Conservation (phyloP, 2,888 invertebrate genomes). For the Andrena dorsata region DNA sequence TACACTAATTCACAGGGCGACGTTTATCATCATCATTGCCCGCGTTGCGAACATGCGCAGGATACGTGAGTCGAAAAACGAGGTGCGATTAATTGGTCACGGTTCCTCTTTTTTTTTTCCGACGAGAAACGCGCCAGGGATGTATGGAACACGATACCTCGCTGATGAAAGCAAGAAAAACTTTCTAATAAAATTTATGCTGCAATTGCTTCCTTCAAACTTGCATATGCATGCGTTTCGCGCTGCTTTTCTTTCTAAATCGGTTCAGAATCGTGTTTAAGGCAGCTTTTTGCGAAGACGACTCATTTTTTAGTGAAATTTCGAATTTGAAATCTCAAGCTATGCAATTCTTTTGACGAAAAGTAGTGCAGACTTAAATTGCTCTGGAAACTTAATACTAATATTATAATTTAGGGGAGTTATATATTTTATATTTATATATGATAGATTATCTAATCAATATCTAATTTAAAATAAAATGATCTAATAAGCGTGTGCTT, state of each 20-base stretch:
- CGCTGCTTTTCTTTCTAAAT: neutral
- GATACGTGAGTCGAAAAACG: conserved; percentile 4
- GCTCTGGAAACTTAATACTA: no score
- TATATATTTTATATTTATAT: no score
- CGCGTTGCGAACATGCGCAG: neutral
- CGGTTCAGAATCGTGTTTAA: no score
- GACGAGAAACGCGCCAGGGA: neutral
- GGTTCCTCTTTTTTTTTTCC: conserved; percentile 1
- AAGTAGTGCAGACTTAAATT: no score
- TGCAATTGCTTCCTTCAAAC: neutral
- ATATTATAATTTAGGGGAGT: no score
- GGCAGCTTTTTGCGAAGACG: no score
- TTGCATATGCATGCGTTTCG: neutral
- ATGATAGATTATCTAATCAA: no score
- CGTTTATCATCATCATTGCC: conserved; percentile 1
- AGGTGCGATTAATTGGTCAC: conserved; percentile 21
- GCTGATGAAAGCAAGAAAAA: conserved; percentile 3
- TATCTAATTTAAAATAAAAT: no score
- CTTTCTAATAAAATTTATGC: conserved; percentile 31
- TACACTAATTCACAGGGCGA: conserved; percentile 34
- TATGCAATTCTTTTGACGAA: no score
- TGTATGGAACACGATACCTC: neutral
- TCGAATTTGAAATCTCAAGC: no score
- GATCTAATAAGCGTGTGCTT: no score
- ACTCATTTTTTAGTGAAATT: no score